Base-by-base conservation (phyloP, 2,888 invertebrate genomes). In the Yponomeuta cagnagella region DNA sequence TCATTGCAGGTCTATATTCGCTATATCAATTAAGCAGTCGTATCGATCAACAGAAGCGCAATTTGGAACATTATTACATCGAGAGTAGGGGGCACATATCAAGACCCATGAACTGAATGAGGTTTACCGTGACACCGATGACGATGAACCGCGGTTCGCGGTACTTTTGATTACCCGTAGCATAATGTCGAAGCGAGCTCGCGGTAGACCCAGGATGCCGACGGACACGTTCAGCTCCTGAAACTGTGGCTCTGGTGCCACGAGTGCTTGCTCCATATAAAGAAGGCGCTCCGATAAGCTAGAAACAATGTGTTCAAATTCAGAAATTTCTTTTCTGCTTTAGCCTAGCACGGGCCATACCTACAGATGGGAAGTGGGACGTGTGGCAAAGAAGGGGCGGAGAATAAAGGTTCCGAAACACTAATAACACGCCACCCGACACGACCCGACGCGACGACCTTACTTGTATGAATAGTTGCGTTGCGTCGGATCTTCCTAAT, bases 151-250 rank as follows among this genome's bases (percentile, higher is more conserved):
- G 43, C 48, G 6, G 69, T 15, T 70, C 23, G 63, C 37, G 15
- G 71, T 63, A 69, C 73, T 70, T 63, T 74, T 77, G 48, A 83
- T 74, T 74, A 80, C 79, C 33, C 74, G 79, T 64, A 94, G 79
- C 84, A 93, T 88, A 2, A 89, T 81, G 77, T 94, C 93, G 72
- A 93, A 93, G 66, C 89, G 82, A 31, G 80, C 76, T 70, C 93
- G 85, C 0, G 83, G 84, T 63, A 92, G 78, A 2, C 94, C 94
- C 52, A 94, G 78, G 72, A 94, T 91, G 1, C 94, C 94, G n/a
- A 94, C 76, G 70, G 87, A 84, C 48, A 94, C 82, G 1, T 84
- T 83, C 43, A 86, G 71, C 33, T 83, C 74, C n/a, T 77, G 71
- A 15, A 94, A 79, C 30, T 80, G 71, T 69, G 87, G 87, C 79